Percentiles rank a stretch among this genome's conserved stretches.
Conservation (phyloP, 2,113 vertebrate genomes). For the Calonectris borealis region DNA sequence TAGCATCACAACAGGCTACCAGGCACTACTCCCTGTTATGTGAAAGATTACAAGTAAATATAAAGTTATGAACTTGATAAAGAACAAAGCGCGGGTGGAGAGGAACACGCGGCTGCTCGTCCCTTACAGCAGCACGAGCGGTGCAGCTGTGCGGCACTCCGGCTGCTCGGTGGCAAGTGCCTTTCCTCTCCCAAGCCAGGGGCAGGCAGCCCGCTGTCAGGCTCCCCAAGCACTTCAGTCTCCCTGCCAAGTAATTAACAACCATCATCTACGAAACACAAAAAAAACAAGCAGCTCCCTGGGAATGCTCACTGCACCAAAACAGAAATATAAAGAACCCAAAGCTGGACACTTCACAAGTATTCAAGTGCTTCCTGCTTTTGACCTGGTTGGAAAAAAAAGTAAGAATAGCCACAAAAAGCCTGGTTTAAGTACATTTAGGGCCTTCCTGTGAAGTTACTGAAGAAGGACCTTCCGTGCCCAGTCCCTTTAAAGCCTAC, state of each 20-base stretch:
- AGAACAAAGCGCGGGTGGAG: neutral
- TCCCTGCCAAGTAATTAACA: constrained; percentile 31
- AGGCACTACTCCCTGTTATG: neutral
- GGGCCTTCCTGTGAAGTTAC: constrained; percentile 14
- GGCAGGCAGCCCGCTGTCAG: neutral
- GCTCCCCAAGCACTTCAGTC: neutral
- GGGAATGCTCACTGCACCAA: neutral
- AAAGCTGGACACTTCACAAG: constrained; percentile 38
- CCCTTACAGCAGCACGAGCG: neutral
- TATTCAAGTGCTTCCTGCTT: constrained; percentile 62
- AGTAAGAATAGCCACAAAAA: constrained; percentile 7
- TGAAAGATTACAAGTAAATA: neutral
- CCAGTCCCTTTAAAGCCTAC: neutral
- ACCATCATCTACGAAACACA: neutral
- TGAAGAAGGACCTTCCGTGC: constrained; percentile 6
- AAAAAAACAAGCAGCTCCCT: constrained; percentile 7
- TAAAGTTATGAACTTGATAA: neutral
- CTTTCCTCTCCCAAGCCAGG: neutral
- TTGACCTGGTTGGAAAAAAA: constrained; percentile 41
- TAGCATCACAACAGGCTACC: neutral
- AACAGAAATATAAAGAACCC: constrained; percentile 41
- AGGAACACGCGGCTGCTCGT: fast-evolving
- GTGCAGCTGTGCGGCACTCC: neutral
- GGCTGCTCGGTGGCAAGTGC: neutral
- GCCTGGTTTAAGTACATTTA: constrained; percentile 21